These are phyloP conservation scores for Embidobia sp. DNA, from an alignment of 2,888 invertebrate species.

Conservation along the genomic window DNA sequence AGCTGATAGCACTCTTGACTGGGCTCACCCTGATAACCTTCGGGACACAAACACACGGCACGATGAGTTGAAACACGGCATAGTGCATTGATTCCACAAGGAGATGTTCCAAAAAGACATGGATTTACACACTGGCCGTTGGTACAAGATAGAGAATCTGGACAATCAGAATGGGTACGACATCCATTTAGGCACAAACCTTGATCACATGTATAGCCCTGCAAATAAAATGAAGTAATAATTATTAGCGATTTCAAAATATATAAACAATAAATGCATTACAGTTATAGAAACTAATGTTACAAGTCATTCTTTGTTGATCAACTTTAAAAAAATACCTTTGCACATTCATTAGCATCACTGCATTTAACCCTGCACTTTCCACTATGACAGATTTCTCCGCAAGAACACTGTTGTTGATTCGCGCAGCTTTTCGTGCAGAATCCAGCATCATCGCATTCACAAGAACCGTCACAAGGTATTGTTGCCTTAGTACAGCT, in stretches of 20 bases:
- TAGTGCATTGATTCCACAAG: slow-evolving; percentile 91
- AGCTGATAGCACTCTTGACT: slow-evolving; percentile 88
- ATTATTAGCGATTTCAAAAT: too few species aligned
- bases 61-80: slow-evolving; percentile 91
- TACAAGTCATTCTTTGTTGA: too few species aligned
- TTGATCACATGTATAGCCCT: slow-evolving; percentile 89
- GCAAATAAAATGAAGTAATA: too few species aligned
- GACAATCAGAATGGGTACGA: slow-evolving; percentile 89
- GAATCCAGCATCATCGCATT: slow-evolving; percentile 91
- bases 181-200: slow-evolving; percentile 91
- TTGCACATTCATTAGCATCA: slow-evolving; percentile 85
- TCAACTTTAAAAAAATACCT: too few species aligned
- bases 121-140: slow-evolving; percentile 87
- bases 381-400: slow-evolving; percentile 88
- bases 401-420: slow-evolving; percentile 89
- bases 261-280: too few species aligned
- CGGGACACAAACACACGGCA: slow-evolving; percentile 93
- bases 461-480: slow-evolving; percentile 89
- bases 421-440: slow-evolving; percentile 87
- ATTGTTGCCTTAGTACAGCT: slow-evolving; percentile 88
- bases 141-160: slow-evolving; percentile 88
- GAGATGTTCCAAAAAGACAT: slow-evolving; percentile 84
- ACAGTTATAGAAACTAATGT: too few species aligned
- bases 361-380: slow-evolving; percentile 89
- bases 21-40: slow-evolving; percentile 92